Conservation (phyloP, 2,113 vertebrate species). For the Calypte anna region DNA sequence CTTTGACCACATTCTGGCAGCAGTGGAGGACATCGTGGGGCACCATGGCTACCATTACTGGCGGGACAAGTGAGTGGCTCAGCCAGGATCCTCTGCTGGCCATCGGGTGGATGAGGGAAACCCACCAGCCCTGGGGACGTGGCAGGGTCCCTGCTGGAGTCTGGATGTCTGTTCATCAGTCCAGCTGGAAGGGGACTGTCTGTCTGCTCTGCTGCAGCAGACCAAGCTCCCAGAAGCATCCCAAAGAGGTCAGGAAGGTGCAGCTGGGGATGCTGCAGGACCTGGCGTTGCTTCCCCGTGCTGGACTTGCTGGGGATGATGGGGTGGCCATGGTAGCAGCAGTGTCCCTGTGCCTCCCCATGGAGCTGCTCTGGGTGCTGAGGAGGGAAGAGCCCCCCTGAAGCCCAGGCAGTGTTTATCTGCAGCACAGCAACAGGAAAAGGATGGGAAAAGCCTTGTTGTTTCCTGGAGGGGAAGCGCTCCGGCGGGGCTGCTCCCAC, state of each 20-base stretch:
- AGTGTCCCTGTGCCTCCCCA: background rate
- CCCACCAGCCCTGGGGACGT: background rate
- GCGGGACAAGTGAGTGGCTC: constrained; percentile 90
- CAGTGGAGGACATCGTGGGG: constrained; percentile 95
- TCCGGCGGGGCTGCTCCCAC: background rate
- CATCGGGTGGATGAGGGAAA: background rate
- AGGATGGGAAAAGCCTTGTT: background rate
- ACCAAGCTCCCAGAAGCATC: background rate
- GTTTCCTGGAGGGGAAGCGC: constrained; percentile 10
- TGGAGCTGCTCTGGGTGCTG: background rate
- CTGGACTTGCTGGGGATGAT: accelerated
- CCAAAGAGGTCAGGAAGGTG: background rate
- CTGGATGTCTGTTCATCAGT: background rate
- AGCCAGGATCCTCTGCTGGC: background rate
- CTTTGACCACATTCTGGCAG: constrained; percentile 96
- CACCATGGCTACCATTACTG: constrained; percentile 97
- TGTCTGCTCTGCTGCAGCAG: background rate
- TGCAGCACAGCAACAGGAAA: background rate
- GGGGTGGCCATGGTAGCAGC: accelerated
- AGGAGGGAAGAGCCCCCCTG: background rate
- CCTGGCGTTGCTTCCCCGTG: background rate
- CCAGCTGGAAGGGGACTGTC: background rate
- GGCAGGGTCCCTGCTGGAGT: background rate
- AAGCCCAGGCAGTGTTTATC: constrained; percentile 13
- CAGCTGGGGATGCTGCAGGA: accelerated